Evolutionary conservation across 2,797 vertebrate species (phyloP), one percentile per base, ranked within the genome.

Genomic region (Phoxinus dragarum): DNA sequence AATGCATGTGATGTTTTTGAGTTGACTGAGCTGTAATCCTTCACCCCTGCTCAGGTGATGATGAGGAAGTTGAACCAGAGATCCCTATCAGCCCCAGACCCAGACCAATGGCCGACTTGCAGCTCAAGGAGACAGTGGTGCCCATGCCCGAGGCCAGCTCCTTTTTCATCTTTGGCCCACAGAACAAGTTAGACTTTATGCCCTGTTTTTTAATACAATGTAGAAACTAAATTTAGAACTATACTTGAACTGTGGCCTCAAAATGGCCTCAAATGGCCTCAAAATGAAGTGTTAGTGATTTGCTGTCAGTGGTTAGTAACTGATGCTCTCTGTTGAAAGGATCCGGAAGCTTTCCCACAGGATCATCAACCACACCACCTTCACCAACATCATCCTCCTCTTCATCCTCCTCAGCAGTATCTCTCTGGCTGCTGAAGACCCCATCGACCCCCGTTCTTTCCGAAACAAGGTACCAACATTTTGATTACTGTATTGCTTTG

Each of bases 341-440:
- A 94, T 98, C 90, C 96, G 98, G 1, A 97, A 99, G 56, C 89
- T 99, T 38, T 99, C 98, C 90, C 98, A 99, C 93, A 96, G 97
- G 88, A 97, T 96, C 38, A 96, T 99, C 92, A 99, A 99, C 0
- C 97, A 97, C 90, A 98, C 98, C 1, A 97, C 97, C 91, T 99
- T 99, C 93, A 99, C 98, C 92, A 99, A 99, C 93, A 96, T 99
- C 89, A 99, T 99, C 94, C 96, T 99, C 69, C 95, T 99, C 86
- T 99, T 99, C 95, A 99, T 99, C 92, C 94, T 99, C 89, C 97
- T 99, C 84, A 99, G 98, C 90, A 99, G 98, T 49, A 98, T 99
- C 75, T 98, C 98, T 0, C 93, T 99, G 92, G 98, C 98, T 3
- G 98, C 98, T 0, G 98, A 99, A 91, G 98, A 99, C 90, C 98